Evolutionary conservation across 2,113 vertebrate species (phyloP), one percentile per base, ranked within the genome.

Genomic region (Neotoma lepida): DNA sequence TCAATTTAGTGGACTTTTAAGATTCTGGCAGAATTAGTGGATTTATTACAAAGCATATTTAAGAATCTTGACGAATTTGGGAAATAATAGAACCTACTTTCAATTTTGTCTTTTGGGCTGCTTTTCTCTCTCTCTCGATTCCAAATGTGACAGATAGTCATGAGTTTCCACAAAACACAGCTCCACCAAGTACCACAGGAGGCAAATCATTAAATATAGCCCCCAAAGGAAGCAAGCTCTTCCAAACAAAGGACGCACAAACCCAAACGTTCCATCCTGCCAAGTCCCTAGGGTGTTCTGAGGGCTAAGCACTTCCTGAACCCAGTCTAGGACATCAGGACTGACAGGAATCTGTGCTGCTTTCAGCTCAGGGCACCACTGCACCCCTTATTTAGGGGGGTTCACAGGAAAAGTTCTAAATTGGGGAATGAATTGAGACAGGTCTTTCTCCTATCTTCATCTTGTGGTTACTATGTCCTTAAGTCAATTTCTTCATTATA

Each of bases 181-280:
- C 70, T 63, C 58, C 86, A 85, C 87, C 93, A 85, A 87, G 49
- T 20, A 58, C 46, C 90, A 71, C 33, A 17, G 86, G 94, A 93
- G 86, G 80, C 3, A 8, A 66, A 41, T 93, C 96, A 94, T 97
- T 97, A 94, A 97, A 97, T 95, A 96, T 94, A 97, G 97, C 95
- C 89, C 15, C 80, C 81, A 95, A 94, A 97, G 97, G 97, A 97
- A 97, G 93, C 95, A 58, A 68, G 51, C 84, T 87, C 89, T 95
- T 95, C 95, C 91, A 94, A 96, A 97, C 97, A 96, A 96, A 97
- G 92, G 94, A 97, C 71, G 70, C 94, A 84, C 0, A 15, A 94
- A 94, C 93, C 94, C 94, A 80, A 97, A 94, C 26, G 95, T 44
- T 94, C 96, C 97, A 95, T 96, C 97, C 97, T 97, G 97, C 95